phyloP scores from a whole-genome alignment of 2,113 vertebrate species.

The Tachycineta bicolor region DNA sequence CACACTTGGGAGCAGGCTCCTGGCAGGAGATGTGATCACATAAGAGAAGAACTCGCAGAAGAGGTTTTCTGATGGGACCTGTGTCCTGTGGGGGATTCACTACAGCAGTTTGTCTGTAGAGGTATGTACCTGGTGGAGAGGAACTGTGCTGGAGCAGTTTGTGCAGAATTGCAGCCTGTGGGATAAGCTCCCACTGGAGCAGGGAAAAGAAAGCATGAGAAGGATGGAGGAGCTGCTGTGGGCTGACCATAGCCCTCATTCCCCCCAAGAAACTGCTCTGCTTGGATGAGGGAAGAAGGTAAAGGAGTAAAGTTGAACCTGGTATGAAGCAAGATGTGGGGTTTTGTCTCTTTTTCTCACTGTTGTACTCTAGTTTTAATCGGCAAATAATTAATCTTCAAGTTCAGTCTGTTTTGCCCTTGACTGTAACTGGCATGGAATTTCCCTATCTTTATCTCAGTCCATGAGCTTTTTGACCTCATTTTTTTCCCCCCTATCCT shows the following conservation, averaged over 20 bases:
- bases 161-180: neutral
- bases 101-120: neutral
- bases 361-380: neutral
- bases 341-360: neutral
- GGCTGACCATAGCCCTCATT: neutral
- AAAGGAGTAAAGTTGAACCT: neutral
- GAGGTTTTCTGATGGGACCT: neutral
- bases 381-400: neutral
- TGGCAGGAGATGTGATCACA: rapidly evolving
- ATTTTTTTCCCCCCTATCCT: neutral
- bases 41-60: neutral
- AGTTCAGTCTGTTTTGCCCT: neutral
- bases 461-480: neutral
- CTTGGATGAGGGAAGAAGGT: neutral
- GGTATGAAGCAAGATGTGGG: neutral
- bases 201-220: neutral
- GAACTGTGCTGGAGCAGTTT: neutral
- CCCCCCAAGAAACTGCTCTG: rapidly evolving
- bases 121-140: neutral
- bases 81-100: neutral
- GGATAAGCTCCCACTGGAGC: neutral
- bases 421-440: neutral
- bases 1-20: rapidly evolving
- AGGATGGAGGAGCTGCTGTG: neutral
- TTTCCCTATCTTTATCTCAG: neutral